These are phyloP conservation scores for Hippoglossus stenolepis DNA, from an alignment of 2,113 vertebrate species.

Conservation along the genomic window DNA sequence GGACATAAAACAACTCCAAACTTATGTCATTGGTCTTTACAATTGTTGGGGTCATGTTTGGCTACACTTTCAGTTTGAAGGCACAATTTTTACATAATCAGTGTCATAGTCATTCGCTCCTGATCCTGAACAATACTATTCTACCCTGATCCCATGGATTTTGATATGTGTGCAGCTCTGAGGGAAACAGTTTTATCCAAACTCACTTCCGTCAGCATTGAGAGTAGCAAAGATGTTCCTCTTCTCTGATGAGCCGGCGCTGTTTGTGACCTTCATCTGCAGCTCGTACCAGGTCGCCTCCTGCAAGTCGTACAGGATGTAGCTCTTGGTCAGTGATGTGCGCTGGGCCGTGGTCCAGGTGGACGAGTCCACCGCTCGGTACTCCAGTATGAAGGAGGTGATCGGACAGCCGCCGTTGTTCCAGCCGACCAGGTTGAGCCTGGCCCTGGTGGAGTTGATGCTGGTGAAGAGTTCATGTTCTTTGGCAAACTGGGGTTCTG, in stretches of 20 bases:
- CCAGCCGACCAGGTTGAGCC: slow-evolving; percentile 96
- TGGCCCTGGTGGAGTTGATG: slow-evolving; percentile 92
- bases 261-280: slow-evolving; percentile 98
- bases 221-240: slow-evolving; percentile 94
- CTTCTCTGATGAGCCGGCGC: slow-evolving; percentile 95
- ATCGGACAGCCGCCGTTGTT: slow-evolving; percentile 98
- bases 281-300: slow-evolving; percentile 98
- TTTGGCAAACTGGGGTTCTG: slow-evolving; percentile 98
- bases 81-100: background rate
- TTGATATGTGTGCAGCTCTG: slow-evolving; percentile 4
- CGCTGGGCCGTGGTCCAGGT: slow-evolving; percentile 95
- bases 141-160: slow-evolving; percentile 10
- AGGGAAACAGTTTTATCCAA: slow-evolving; percentile 15
- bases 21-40: no score
- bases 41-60: no score
- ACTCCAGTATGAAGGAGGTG: slow-evolving; percentile 96
- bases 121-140: background rate
- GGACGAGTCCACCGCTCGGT: slow-evolving; percentile 90
- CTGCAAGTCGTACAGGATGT: slow-evolving; percentile 94
- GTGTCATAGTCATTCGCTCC: background rate
- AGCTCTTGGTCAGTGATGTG: slow-evolving; percentile 94
- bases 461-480: slow-evolving; percentile 98
- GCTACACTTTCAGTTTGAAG: background rate
- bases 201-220: slow-evolving; percentile 96
- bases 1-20: no score